Conservation (phyloP, 2,113 vertebrate genomes). For the Uria lomvia region DNA sequence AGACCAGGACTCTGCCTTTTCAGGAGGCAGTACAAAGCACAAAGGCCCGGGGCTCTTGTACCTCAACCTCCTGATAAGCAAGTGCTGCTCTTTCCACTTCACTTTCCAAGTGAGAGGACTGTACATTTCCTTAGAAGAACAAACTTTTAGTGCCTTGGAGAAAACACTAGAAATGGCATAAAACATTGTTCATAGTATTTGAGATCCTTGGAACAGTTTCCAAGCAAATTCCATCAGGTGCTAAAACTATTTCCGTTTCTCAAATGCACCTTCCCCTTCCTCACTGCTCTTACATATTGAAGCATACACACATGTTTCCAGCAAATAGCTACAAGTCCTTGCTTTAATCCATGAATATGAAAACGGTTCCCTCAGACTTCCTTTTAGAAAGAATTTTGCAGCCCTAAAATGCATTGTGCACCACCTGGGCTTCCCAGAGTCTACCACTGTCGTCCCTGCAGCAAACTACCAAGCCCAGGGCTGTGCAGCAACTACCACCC, state of each 20-base stretch:
- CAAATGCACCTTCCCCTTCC: neutral
- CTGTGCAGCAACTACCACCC: neutral
- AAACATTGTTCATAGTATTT: neutral
- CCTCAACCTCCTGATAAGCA: neutral
- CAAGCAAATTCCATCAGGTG: neutral
- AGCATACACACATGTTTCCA: rapidly evolving
- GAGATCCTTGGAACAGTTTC: neutral
- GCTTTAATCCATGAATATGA: neutral
- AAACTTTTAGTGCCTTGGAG: neutral
- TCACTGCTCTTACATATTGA: neutral
- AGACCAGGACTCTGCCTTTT: neutral
- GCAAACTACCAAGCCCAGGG: rapidly evolving
- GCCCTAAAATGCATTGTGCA: neutral
- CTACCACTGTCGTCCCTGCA: neutral
- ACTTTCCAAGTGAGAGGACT: neutral
- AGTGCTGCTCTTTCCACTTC: neutral
- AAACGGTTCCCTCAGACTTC: neutral
- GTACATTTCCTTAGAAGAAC: neutral
- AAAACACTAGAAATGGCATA: neutral
- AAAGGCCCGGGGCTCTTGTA: neutral
- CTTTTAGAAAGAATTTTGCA: neutral
- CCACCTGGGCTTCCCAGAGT: neutral
- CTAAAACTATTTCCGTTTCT: neutral
- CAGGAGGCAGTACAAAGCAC: rapidly evolving
- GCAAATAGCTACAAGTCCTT: neutral